Evolutionary conservation across 1,140 invertebrate genomes (phyloP).

Genomic region (Maconellicoccus hirsutus): DNA sequence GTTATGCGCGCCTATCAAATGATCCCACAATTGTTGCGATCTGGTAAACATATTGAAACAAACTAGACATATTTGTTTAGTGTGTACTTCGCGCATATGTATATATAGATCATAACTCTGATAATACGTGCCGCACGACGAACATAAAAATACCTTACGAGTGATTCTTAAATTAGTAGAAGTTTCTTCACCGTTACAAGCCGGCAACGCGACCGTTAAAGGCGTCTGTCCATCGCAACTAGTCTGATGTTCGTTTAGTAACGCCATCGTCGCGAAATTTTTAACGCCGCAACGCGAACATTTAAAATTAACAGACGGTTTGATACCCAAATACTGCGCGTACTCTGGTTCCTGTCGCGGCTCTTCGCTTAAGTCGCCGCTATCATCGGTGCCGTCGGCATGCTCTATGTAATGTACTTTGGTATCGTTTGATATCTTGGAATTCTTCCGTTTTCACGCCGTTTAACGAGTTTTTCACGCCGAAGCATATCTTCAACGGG

Average conservation of each 20-base stretch:
- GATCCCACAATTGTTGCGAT: conserved; percentile 59
- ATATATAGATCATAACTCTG: conserved; percentile 71
- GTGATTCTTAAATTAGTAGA: conserved; percentile 48
- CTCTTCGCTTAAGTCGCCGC: background rate
- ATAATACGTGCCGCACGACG: conserved; percentile 63
- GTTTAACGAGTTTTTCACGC: background rate
- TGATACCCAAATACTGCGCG: conserved; percentile 57
- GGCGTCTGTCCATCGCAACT: conserved; percentile 37
- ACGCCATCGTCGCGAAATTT: conserved; percentile 44
- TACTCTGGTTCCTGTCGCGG: conserved; percentile 40
- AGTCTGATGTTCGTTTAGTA: conserved; percentile 48
- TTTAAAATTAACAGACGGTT: conserved; percentile 51
- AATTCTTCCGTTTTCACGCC: background rate
- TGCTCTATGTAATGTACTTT: background rate
- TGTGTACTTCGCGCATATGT: conserved; percentile 65
- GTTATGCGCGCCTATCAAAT: conserved; percentile 60
- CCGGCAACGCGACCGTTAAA: conserved; percentile 35
- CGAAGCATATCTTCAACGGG: background rate
- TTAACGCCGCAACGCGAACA: conserved; percentile 49
- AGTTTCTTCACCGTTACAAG: conserved; percentile 29
- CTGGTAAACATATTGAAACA: conserved; percentile 65
- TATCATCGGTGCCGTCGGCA: background rate
- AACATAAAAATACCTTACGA: conserved; percentile 61
- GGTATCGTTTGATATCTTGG: background rate
- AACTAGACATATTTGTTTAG: conserved; percentile 61